These are phyloP conservation scores for Poecilia velifera DNA, from an alignment of 2,797 vertebrate genomes.

Conservation along the genomic window DNA sequence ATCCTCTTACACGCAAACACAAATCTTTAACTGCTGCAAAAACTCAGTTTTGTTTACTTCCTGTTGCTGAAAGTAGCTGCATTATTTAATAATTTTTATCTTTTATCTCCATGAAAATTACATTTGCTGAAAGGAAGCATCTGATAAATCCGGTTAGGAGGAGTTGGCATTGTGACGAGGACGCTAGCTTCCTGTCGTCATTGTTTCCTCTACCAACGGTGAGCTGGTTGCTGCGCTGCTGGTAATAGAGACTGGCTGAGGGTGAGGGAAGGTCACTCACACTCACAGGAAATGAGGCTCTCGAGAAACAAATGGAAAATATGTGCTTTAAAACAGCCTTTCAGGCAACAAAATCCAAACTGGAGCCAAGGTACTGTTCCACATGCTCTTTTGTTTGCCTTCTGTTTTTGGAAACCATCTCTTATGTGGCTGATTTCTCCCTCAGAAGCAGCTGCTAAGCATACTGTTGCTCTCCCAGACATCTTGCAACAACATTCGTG, in stretches of 20 bases:
- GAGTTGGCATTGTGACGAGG: conserved; percentile 63
- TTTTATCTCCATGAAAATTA: conserved; percentile 59
- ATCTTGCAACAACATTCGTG: conserved; percentile 58
- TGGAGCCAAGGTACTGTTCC: conserved; percentile 50
- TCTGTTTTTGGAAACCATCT: conserved; percentile 12
- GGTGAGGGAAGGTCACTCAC: conserved; percentile 51
- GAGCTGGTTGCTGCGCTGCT: conserved; percentile 34
- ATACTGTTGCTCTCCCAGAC: conserved; percentile 37
- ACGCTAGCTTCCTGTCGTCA: conserved; percentile 57
- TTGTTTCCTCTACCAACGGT: conserved; percentile 39
- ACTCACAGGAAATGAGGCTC: conserved; percentile 46
- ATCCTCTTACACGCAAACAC: background rate
- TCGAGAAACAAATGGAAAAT: conserved; percentile 51
- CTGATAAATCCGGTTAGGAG: conserved; percentile 68
- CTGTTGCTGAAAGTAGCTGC: conserved; percentile 31
- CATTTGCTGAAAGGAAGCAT: conserved; percentile 61
- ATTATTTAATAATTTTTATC: conserved; percentile 49
- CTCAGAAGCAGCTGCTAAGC: conserved; percentile 23
- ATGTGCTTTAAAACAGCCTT: conserved; percentile 39
- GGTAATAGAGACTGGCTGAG: conserved; percentile 33
- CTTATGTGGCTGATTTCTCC: conserved; percentile 11
- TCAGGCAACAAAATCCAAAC: conserved; percentile 23
- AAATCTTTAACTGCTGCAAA: conserved; percentile 29
- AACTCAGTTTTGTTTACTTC: conserved; percentile 34
- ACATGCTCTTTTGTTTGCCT: conserved; percentile 12